Percentiles rank a stretch among this genome's conserved stretches.
These are phyloP conservation scores for Tragelaphus imberbis DNA, from an alignment of 2,113 vertebrate species.

Conservation along the genomic window DNA sequence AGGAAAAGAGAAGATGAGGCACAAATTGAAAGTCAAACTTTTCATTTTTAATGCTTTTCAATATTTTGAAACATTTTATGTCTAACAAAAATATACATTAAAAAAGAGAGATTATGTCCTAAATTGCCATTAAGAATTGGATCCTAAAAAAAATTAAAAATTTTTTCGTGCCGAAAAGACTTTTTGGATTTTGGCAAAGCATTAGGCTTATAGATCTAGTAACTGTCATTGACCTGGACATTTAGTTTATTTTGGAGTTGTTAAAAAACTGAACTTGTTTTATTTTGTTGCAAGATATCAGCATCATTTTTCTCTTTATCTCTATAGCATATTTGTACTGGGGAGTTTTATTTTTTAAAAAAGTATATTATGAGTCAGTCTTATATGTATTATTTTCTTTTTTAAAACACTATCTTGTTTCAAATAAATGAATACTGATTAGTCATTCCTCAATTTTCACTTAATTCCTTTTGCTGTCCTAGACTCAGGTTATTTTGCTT, in stretches of 20 bases:
- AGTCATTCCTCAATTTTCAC: slow-evolving; percentile 30
- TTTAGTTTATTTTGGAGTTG: neutral
- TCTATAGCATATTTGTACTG: neutral
- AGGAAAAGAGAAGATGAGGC: neutral
- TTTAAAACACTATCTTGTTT: slow-evolving; percentile 55
- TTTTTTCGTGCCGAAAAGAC: neutral
- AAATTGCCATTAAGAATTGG: neutral
- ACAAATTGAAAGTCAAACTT: neutral
- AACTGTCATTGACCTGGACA: neutral
- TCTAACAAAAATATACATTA: neutral
- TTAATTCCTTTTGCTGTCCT: slow-evolving; percentile 63
- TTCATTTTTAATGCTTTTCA: neutral
- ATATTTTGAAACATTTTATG: neutral
- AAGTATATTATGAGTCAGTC: slow-evolving; percentile 1
- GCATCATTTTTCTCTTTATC: neutral
- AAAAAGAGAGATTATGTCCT: neutral
- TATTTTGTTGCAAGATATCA: neutral
- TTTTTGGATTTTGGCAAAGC: neutral
- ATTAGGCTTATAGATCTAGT: neutral
- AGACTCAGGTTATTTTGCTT: slow-evolving; percentile 59
- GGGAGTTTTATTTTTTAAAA: neutral
- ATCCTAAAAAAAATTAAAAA: neutral
- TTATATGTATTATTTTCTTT: slow-evolving; percentile 15
- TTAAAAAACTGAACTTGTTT: neutral
- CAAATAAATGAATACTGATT: slow-evolving; percentile 39